Percentiles rank a stretch among this genome's conserved stretches.
These are phyloP conservation scores for Thymelicus lineola DNA, from an alignment of 2,888 invertebrate species.

Conservation along the genomic window DNA sequence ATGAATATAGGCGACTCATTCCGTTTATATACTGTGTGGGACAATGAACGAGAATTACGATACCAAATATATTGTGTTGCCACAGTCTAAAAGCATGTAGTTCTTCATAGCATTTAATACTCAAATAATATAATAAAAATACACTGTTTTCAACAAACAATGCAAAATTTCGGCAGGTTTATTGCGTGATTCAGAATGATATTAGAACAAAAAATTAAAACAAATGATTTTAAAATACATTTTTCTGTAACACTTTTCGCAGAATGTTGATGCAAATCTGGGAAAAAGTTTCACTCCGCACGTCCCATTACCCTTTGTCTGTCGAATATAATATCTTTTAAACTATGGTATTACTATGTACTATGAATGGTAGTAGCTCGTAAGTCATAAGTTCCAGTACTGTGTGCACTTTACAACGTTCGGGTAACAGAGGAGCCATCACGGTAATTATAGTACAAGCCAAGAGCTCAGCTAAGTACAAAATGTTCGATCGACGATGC, in stretches of 20 bases:
- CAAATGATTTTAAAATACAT: too few species aligned
- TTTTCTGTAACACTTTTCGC: too few species aligned
- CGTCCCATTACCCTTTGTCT: too few species aligned
- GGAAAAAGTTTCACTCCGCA: too few species aligned
- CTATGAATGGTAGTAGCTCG: constrained; percentile 1
- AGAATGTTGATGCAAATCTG: too few species aligned
- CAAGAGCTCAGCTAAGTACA: constrained; percentile 34
- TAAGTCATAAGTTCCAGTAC: constrained; percentile 43
- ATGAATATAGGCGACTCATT: constrained; percentile 42
- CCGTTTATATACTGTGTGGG: constrained; percentile 18
- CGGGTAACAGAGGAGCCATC: constrained; percentile 49
- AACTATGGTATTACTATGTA: neutral
- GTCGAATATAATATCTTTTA: neutral
- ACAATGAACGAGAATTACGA: constrained; percentile 32
- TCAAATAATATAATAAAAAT: too few species aligned
- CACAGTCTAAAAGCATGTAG: neutral
- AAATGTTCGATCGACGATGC: constrained; percentile 36
- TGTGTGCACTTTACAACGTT: constrained; percentile 68
- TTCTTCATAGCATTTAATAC: neutral
- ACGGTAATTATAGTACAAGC: constrained; percentile 29
- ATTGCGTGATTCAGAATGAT: too few species aligned
- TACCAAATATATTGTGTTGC: constrained; percentile 7
- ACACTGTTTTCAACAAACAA: too few species aligned
- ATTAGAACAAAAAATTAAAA: too few species aligned
- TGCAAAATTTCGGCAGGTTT: too few species aligned